Evolutionary conservation across 1,140 invertebrate species (phyloP).

Genomic region (Eupeodes corollae): DNA sequence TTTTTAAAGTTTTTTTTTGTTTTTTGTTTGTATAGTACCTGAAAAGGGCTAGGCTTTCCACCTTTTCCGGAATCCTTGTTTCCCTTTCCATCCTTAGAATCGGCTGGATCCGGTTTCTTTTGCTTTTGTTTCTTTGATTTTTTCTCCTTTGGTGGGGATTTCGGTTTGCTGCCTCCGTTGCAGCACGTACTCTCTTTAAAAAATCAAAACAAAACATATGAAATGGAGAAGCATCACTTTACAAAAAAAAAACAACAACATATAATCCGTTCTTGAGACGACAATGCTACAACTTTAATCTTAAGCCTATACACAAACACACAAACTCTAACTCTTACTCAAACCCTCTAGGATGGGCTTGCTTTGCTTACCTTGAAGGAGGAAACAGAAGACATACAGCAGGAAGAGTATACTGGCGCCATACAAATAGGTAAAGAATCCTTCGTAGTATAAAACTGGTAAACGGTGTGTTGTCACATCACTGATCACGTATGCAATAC

Average conservation of each 20-base stretch:
- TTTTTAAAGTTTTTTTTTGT: neutral
- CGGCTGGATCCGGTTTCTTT: constrained; percentile 38
- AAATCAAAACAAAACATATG: neutral
- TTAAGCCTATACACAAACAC: neutral
- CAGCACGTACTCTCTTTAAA: constrained; percentile 66
- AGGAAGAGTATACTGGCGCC: constrained; percentile 89
- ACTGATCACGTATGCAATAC: constrained; percentile 83
- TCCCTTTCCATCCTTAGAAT: constrained; percentile 42
- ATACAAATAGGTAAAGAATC: constrained; percentile 95
- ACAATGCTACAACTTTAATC: neutral
- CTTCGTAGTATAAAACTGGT: constrained; percentile 85
- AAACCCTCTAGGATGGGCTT: too few relatives aligned
- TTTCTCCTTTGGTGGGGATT: constrained; percentile 58
- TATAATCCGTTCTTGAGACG: neutral
- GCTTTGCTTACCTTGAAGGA: constrained; percentile 69
- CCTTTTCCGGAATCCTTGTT: constrained; percentile 46
- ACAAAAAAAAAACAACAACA: too few relatives aligned
- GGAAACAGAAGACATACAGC: constrained; percentile 91
- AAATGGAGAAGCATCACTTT: neutral
- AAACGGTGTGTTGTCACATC: constrained; percentile 86
- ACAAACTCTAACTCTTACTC: neutral
- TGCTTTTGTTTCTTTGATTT: constrained; percentile 60
- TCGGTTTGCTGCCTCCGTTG: constrained; percentile 50
- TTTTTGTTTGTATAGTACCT: constrained; percentile 37
- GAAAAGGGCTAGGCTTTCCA: constrained; percentile 47